Evolutionary conservation across 1,140 invertebrate genomes (phyloP), one percentile per base, ranked within the genome.

Genomic region (Ceratina japonica): DNA sequence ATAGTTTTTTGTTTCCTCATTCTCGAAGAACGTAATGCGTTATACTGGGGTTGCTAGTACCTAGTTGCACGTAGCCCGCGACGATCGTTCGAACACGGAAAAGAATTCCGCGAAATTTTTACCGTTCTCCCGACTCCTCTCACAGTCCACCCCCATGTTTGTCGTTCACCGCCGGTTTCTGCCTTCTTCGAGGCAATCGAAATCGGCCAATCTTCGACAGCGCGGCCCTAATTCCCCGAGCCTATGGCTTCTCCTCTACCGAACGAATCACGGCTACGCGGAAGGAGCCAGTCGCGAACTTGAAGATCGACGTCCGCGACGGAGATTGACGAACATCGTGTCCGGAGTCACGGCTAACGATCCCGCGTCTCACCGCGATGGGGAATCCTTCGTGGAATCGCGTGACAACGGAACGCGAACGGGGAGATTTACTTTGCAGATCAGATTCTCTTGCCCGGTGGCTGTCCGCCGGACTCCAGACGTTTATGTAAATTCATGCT

Each of bases 171-270:
- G 37, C 37, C 37, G 37, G 37, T 44, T 54, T 18, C 16, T 65
- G 16, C 77, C 49, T 69, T 31, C 20, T 49, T 62, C 22, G 13
- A 49, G 22, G 31, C 56, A 71, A 51, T 68, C 59, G 77, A 75
- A 58, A 75, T 79, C 71, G 18, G 18, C 66, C 52, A 24, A 77
- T 83, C 76, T 83, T 79, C 62, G 24, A 58, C 61, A 10, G n/a
- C 13, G 52, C 13, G 59, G 52, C 63, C 22, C 31, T 61, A 31
- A 62, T 79, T 82, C 49, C 65, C 18, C n/a, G 16, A 62, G 63
- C 24, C 63, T 62, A 18, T 49, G 22, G 3, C 66, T n/a, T 68
- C 44, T 16, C 58, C 27, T 52, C 59, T 54, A 18, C 7, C 10
- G 31, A 16, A 3, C 1, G n/a, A 61, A 77, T 78, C n/a, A 65